A percentile compares a stretch with the other conserved stretches of the same genome.
These are phyloP conservation scores for Elachura formosa DNA, from an alignment of 2,113 vertebrate species.

Conservation along the genomic window DNA sequence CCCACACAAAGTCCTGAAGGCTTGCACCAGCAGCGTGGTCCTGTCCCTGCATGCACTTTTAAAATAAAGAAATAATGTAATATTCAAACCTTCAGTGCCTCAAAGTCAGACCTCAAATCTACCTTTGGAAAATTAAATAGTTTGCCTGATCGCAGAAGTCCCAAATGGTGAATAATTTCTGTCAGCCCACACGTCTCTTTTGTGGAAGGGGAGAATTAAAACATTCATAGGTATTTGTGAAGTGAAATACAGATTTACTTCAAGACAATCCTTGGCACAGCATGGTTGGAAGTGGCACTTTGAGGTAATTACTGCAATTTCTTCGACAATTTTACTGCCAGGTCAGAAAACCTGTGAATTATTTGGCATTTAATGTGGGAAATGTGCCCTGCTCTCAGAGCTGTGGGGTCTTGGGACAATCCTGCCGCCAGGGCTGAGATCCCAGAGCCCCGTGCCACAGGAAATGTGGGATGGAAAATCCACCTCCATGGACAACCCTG, in stretches of 20 bases:
- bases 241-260: not conserved
- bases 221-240: not conserved
- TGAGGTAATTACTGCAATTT: not conserved
- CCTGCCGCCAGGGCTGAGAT: not conserved
- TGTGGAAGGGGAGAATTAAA: not conserved
- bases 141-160: not conserved
- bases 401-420: accelerated
- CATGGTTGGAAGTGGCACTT: not conserved
- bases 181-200: not conserved
- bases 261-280: not conserved
- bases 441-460: not conserved
- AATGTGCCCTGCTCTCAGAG: not conserved
- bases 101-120: not conserved
- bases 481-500: not conserved
- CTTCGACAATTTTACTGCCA: not conserved
- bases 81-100: not conserved
- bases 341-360: not conserved
- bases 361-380: not conserved
- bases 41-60: not conserved
- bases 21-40: not conserved
- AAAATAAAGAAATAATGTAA: not conserved
- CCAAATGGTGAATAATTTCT: not conserved
- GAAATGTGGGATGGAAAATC: not conserved
- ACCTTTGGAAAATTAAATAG: not conserved
- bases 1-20: not conserved